These are phyloP conservation scores for Lagorchestes hirsutus DNA, from an alignment of 2,797 vertebrate species.

Conservation along the genomic window DNA sequence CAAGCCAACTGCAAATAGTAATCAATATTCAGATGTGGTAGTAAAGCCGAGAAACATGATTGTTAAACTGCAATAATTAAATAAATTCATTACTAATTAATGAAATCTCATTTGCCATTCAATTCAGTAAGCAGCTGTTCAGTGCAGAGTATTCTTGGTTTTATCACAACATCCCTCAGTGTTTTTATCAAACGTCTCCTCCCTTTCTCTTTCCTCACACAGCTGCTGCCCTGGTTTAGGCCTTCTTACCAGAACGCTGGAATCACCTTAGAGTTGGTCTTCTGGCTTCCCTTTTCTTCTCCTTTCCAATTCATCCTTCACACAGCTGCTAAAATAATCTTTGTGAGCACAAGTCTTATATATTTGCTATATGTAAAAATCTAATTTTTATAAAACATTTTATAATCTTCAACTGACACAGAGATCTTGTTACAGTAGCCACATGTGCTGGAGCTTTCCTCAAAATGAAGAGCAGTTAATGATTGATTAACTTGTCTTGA, in stretches of 20 bases:
- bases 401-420: background rate
- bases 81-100: background rate
- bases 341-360: background rate
- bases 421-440: background rate
- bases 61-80: background rate
- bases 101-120: background rate
- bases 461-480: background rate
- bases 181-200: background rate
- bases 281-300: background rate
- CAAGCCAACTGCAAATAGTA: background rate
- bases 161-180: background rate
- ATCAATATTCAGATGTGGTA: background rate
- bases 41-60: background rate
- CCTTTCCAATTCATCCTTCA: background rate
- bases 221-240: background rate
- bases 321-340: background rate
- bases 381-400: no score
- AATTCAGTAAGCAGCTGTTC: conserved; percentile 34
- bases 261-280: background rate
- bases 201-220: background rate
- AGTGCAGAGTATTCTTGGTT: background rate
- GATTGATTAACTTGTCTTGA: background rate
- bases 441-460: background rate
- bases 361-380: background rate
- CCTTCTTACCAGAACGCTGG: background rate